Evolutionary conservation across 1,140 invertebrate genomes (phyloP).

Genomic region (Drosophila biarmipes): DNA sequence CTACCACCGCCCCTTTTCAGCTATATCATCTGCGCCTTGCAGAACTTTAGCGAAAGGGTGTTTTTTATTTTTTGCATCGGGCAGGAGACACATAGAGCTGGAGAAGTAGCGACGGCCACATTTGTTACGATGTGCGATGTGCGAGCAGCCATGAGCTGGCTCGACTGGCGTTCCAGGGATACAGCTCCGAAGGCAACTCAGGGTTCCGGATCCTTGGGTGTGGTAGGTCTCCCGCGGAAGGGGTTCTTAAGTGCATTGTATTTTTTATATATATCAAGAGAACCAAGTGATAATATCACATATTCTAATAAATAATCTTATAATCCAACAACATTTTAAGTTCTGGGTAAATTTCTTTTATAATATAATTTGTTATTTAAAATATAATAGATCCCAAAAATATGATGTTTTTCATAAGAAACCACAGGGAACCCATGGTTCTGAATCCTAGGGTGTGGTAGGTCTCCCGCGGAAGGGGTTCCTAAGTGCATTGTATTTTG

Average conservation of each 20-base stretch:
- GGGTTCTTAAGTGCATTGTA: neutral
- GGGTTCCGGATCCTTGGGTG: slow-evolving; percentile 7
- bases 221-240: neutral
- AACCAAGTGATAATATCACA: neutral
- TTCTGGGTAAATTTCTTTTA: too few species aligned
- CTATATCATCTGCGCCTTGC: slow-evolving; percentile 23
- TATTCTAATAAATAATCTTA: too few species aligned
- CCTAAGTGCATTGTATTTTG: neutral
- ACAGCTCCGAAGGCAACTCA: neutral
- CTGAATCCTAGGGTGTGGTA: neutral
- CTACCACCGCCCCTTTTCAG: neutral
- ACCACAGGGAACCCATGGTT: slow-evolving; percentile 4
- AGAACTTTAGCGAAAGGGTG: slow-evolving; percentile 41
- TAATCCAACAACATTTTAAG: too few species aligned
- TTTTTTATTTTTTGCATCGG: slow-evolving; percentile 36
- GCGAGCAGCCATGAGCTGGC: slow-evolving; percentile 15
- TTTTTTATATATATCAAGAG: neutral
- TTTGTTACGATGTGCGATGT: slow-evolving; percentile 37
- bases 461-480: neutral
- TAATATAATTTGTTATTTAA: too few species aligned
- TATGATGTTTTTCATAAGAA: too few species aligned
- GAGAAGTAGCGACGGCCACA: slow-evolving; percentile 13
- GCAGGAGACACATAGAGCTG: slow-evolving; percentile 1
- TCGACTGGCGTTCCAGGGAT: slow-evolving; percentile 10
- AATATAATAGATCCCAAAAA: too few species aligned